These are phyloP conservation scores for Pachypeltis micranthus DNA, from an alignment of 1,140 invertebrate species.

Conservation along the genomic window DNA sequence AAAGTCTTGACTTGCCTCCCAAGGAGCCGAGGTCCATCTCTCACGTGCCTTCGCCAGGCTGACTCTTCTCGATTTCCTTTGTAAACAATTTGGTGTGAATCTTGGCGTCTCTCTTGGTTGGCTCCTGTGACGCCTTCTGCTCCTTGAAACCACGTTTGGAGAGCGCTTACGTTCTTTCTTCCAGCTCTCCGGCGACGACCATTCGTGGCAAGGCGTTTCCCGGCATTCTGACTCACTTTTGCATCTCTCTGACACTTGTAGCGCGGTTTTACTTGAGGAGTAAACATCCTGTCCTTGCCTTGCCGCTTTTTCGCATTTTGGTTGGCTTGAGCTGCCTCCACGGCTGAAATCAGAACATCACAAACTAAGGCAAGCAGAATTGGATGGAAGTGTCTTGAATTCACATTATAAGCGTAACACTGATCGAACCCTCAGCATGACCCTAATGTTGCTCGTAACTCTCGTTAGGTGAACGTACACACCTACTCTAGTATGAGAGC, in stretches of 20 bases:
- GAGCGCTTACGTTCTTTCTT: not conserved
- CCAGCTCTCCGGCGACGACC: not conserved
- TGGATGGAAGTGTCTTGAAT: too few relatives aligned
- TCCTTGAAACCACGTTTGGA: not conserved
- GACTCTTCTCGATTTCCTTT: not conserved
- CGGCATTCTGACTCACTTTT: not conserved
- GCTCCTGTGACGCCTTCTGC: not conserved
- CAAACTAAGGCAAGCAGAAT: too few relatives aligned
- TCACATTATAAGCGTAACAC: too few relatives aligned
- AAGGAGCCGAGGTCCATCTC: not conserved
- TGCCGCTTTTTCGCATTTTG: not conserved
- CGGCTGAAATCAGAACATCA: too few relatives aligned
- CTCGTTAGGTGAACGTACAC: too few relatives aligned
- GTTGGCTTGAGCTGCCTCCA: not conserved
- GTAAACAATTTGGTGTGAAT: not conserved
- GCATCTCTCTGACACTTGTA: not conserved
- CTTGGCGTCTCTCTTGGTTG: not conserved
- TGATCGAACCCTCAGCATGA: too few relatives aligned
- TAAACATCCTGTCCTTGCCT: not conserved
- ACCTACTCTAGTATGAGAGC: too few relatives aligned
- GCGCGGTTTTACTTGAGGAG: not conserved
- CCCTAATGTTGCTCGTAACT: too few relatives aligned
- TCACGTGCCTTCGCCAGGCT: not conserved
- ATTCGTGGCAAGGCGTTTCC: not conserved
- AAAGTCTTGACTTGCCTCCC: too few relatives aligned